phyloP scores from a whole-genome alignment of 2,797 vertebrate genomes.

The Parauchenoglanis ngamensis region DNA sequence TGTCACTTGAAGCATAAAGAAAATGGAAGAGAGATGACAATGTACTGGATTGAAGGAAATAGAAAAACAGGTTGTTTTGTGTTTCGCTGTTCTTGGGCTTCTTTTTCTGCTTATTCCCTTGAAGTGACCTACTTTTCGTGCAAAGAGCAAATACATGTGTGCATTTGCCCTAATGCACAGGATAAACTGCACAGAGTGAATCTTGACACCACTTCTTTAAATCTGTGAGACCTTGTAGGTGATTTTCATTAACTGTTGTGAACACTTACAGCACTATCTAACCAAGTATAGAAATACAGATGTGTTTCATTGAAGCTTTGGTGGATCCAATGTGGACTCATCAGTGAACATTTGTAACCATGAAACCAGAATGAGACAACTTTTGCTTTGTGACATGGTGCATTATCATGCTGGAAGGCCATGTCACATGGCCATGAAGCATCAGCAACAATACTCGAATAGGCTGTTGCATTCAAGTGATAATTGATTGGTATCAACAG shows the following conservation, averaged over 20 bases:
- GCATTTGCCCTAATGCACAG: neutral
- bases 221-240: conserved; percentile 46
- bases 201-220: conserved; percentile 48
- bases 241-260: conserved; percentile 46
- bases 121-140: conserved; percentile 49
- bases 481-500: neutral
- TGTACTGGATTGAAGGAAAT: conserved; percentile 24
- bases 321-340: neutral
- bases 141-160: neutral
- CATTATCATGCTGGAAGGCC: neutral
- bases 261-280: neutral
- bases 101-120: conserved; percentile 31
- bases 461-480: neutral
- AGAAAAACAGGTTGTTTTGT: conserved; percentile 21
- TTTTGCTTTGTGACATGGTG: neutral
- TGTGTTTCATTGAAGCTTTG: neutral
- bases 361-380: neutral
- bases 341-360: neutral
- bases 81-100: neutral
- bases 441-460: neutral
- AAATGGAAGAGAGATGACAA: neutral
- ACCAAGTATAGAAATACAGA: conserved; percentile 22
- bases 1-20: conserved; percentile 29
- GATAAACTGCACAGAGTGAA: conserved; percentile 8
- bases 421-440: neutral